A percentile compares a stretch with the other conserved stretches of the same genome.
These are phyloP conservation scores for Mesocricetus auratus DNA, from an alignment of 2,113 vertebrate genomes.

Conservation along the genomic window DNA sequence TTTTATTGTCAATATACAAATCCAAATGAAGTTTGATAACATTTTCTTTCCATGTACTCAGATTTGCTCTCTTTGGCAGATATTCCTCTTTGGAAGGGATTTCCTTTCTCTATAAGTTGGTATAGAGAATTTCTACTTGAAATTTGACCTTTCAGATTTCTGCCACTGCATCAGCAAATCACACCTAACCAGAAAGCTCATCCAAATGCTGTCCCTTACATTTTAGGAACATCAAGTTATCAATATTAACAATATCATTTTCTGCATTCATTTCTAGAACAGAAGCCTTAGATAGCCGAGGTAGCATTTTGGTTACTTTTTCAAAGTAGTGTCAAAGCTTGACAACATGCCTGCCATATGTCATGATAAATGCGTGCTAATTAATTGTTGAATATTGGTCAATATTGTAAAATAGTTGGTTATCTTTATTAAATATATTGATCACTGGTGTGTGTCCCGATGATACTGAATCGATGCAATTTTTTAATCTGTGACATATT, in stretches of 20 bases:
- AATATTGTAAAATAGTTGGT: not conserved
- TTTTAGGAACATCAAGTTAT: not conserved
- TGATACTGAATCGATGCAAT: not conserved
- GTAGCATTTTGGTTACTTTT: not conserved
- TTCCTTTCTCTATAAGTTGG: not conserved
- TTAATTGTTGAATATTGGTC: not conserved
- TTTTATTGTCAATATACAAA: not conserved
- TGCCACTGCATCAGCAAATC: not conserved
- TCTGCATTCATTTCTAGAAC: not conserved
- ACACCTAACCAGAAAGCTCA: not conserved
- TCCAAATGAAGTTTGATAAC: not conserved
- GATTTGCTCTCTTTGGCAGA: not conserved
- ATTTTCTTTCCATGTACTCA: not conserved
- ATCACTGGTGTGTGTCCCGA: not conserved
- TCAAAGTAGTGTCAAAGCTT: not conserved
- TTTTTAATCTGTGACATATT: not conserved
- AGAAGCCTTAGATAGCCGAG: not conserved
- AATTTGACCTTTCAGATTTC: slow-evolving; percentile 53
- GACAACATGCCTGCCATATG: not conserved
- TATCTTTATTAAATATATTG: not conserved
- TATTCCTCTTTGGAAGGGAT: not conserved
- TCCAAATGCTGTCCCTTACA: not conserved
- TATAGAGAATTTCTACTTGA: not conserved
- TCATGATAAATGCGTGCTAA: not conserved
- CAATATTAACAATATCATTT: not conserved